A percentile compares a stretch with the other conserved stretches of the same genome.
These are phyloP conservation scores for Aphis craccivora DNA, from an alignment of 1,140 invertebrate species.

Conservation along the genomic window DNA sequence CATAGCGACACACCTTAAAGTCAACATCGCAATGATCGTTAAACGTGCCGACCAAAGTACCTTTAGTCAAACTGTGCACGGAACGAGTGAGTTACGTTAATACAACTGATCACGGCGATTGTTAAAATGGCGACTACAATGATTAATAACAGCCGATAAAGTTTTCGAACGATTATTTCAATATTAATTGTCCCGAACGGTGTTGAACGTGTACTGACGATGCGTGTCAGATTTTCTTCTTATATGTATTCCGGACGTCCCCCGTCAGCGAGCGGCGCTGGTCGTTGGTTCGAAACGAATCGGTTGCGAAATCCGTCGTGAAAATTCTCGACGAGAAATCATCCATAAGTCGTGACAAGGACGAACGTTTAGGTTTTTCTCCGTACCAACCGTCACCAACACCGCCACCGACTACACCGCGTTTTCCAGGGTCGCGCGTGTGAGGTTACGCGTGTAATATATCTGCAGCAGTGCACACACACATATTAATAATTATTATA, in stretches of 20 bases:
- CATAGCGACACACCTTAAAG: neutral
- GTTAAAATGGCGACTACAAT: neutral
- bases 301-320: constrained; percentile 38
- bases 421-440: constrained; percentile 36
- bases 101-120: neutral
- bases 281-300: constrained; percentile 45
- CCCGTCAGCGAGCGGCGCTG: neutral
- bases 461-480: neutral
- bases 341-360: constrained; percentile 38
- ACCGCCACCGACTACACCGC: neutral
- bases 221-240: constrained; percentile 51
- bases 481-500: neutral
- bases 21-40: neutral
- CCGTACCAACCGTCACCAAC: neutral
- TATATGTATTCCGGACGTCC: constrained; percentile 48
- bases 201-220: constrained; percentile 16
- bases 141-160: neutral
- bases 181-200: neutral
- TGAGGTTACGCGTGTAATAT: constrained; percentile 48
- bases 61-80: neutral
- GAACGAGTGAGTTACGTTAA: neutral
- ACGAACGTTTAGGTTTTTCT: constrained; percentile 25
- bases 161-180: neutral
- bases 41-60: neutral
- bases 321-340: constrained; percentile 46